These are phyloP conservation scores for Tragelaphus imberbis DNA, from an alignment of 2,113 vertebrate species.

Conservation along the genomic window DNA sequence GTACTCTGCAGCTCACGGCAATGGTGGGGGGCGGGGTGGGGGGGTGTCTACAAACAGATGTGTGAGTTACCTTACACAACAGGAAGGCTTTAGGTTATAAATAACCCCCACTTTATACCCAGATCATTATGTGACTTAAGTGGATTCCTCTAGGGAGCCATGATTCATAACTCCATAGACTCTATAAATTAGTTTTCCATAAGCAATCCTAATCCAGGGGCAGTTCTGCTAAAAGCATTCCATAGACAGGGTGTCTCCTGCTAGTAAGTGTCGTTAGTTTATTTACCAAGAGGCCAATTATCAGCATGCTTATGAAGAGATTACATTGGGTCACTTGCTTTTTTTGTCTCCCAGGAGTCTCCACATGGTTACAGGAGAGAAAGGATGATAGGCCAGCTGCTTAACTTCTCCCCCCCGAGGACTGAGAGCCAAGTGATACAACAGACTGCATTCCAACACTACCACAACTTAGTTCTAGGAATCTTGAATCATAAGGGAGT, in stretches of 20 bases:
- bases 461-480: background rate
- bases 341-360: background rate
- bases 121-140: background rate
- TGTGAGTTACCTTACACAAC: background rate
- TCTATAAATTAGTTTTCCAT: background rate
- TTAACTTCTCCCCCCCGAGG: background rate
- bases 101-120: background rate
- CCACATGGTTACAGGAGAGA: background rate
- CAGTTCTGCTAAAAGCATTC: background rate
- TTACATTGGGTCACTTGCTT: background rate
- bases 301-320: background rate
- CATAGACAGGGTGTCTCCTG: background rate
- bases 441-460: background rate
- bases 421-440: background rate
- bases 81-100: background rate
- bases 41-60: background rate
- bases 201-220: background rate
- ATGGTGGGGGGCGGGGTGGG: accelerated
- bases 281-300: background rate
- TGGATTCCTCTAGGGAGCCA: background rate
- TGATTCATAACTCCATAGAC: background rate
- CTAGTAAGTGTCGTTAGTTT: background rate
- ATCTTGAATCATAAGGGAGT: background rate
- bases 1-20: background rate
- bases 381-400: background rate